These are phyloP conservation scores for Galeruca laticollis DNA, from an alignment of 2,888 invertebrate species.

Conservation along the genomic window DNA sequence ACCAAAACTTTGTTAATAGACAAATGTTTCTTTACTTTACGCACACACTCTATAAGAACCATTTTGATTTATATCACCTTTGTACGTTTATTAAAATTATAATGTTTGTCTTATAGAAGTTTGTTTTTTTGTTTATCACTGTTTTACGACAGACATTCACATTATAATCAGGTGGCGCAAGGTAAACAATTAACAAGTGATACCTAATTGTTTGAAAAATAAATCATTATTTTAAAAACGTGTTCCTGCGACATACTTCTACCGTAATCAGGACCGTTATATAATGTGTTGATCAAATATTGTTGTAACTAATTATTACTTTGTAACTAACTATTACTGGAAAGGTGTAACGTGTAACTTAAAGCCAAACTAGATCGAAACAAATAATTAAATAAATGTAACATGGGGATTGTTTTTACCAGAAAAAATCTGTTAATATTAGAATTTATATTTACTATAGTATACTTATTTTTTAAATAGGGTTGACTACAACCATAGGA, in stretches of 20 bases:
- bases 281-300: not conserved
- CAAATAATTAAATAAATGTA: too few relatives aligned
- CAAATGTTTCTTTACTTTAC: too few relatives aligned
- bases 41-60: too few relatives aligned
- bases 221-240: not conserved
- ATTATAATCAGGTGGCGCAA: not conserved
- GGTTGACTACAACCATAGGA: too few relatives aligned
- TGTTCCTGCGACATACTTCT: not conserved
- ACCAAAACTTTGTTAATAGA: too few relatives aligned
- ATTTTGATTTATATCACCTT: too few relatives aligned
- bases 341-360: not conserved
- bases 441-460: too few relatives aligned
- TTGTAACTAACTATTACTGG: too few relatives aligned
- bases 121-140: not conserved
- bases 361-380: not conserved
- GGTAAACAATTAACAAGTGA: constrained; percentile 4
- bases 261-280: not conserved
- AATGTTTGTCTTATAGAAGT: not conserved
- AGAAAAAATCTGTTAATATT: too few relatives aligned
- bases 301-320: not conserved
- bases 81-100: too few relatives aligned
- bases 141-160: not conserved
- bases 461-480: too few relatives aligned
- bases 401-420: too few relatives aligned
- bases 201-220: not conserved